Evolutionary conservation across 1,140 invertebrate genomes (phyloP), one percentile per base, ranked within the genome.

Genomic region (Heliconius melpomene): DNA sequence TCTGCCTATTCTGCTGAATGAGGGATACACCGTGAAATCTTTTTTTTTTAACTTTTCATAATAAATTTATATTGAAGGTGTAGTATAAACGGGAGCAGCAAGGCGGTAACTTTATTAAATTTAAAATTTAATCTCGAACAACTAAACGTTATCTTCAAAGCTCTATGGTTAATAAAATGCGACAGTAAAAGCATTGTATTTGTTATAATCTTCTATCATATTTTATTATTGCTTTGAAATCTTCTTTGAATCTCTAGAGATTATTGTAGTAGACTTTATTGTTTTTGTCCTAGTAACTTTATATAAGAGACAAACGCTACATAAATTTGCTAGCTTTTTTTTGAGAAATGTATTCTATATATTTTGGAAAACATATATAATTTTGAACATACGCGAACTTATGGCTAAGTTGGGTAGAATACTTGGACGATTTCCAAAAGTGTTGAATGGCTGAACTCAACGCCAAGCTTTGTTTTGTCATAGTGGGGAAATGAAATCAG

Each of bases 181-280:
- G 54, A 57, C n/a, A 23, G n/a, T 9, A 26, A 23, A 57, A 57
- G 60, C 60, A 29, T 66, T 66, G 60, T 66, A 2, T 29, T 66
- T 66, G 60, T 66, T 23, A 66, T 66, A 66, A 66, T 16, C 60
- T 66, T 66, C 20, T 23, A 57, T 57, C 60, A 66, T 66, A 66
- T 66, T 66, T 66, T 66, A 66, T 66, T 26, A 66, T 29, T 66
- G 23, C 23, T 26, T 66, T 66, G 60, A 29, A 29, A 66, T 3
- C 26, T 66, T 29, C 60, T 66, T 66, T 29, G 60, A 29, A 66
- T 66, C n/a, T 29, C 60, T 66, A 7, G 23, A 66, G 0, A 16
- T n/a, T 66, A 66, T 26, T 66, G 60, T 29, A 66, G 57, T 29
- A 60, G 57, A 60, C n/a, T 66, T 26, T 66, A 66, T 66, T 26